phyloP scores from a whole-genome alignment of 2,113 vertebrate species.

The Anguilla japonica region DNA sequence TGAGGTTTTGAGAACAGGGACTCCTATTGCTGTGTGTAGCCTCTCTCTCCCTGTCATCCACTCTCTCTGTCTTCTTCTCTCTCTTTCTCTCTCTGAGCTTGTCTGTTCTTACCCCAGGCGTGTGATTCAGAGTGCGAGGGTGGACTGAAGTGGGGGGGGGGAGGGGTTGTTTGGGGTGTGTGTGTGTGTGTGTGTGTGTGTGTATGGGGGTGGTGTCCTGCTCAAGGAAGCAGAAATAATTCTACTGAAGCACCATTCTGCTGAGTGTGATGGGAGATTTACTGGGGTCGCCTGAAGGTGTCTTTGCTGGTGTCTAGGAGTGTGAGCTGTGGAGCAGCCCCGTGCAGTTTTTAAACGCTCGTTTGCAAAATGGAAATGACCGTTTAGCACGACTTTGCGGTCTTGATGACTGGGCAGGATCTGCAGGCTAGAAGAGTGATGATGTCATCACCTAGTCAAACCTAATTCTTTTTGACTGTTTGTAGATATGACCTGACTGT shows the following conservation, averaged over 20 bases:
- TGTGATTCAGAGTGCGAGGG: constrained; percentile 10
- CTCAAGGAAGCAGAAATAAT: constrained; percentile 47
- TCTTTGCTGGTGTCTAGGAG: neutral
- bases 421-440: neutral
- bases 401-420: neutral
- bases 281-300: neutral
- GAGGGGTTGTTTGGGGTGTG: constrained; percentile 7
- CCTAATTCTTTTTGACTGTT: neutral
- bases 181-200: neutral
- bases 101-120: neutral
- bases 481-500: neutral
- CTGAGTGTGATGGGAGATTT: constrained; percentile 25
- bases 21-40: neutral
- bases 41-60: neutral
- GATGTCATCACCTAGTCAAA: neutral
- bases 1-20: neutral
- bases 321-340: neutral
- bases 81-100: neutral
- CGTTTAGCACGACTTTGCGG: neutral
- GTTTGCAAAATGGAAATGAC: neutral
- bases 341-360: neutral
- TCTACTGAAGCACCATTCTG: constrained; percentile 35
- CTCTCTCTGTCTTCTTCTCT: neutral
- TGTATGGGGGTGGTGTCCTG: constrained; percentile 8
- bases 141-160: neutral